These are phyloP conservation scores for Syritta pipiens DNA, from an alignment of 2,888 invertebrate species.

Conservation along the genomic window DNA sequence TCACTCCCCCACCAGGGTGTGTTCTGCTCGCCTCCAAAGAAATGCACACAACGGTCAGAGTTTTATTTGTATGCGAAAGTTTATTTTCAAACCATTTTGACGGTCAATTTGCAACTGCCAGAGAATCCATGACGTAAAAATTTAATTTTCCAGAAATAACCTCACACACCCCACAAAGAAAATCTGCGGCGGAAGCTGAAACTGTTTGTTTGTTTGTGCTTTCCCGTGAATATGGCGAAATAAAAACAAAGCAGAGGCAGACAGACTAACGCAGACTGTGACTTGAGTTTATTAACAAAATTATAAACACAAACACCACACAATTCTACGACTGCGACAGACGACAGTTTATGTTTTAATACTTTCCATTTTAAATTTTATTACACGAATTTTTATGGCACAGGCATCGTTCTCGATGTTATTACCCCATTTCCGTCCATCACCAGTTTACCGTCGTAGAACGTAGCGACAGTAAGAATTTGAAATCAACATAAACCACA, in stretches of 20 bases:
- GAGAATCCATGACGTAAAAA: constrained; percentile 21
- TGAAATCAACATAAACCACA: not conserved
- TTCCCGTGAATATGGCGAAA: too few species aligned
- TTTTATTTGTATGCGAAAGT: not conserved
- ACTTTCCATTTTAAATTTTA: constrained; percentile 21
- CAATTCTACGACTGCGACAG: not conserved
- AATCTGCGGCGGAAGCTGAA: not conserved
- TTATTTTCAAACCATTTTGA: constrained; percentile 24
- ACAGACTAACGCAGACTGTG: too few species aligned
- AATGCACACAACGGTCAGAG: too few species aligned
- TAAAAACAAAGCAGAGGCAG: not conserved
- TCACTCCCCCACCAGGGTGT: too few species aligned
- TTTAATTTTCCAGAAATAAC: constrained; percentile 26
- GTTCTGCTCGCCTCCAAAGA: not conserved
- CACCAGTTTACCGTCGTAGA: not conserved
- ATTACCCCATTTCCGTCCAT: constrained; percentile 24
- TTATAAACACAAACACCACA: too few species aligned
- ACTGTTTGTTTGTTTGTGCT: not conserved
- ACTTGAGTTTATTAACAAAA: too few species aligned
- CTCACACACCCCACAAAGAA: not conserved
- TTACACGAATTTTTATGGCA: constrained; percentile 13
- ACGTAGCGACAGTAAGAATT: not conserved
- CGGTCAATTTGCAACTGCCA: constrained; percentile 23
- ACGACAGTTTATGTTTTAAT: constrained; percentile 5
- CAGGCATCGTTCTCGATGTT: constrained; percentile 8